Conservation (phyloP, 2,888 invertebrate species). For the Pammene aurita region DNA sequence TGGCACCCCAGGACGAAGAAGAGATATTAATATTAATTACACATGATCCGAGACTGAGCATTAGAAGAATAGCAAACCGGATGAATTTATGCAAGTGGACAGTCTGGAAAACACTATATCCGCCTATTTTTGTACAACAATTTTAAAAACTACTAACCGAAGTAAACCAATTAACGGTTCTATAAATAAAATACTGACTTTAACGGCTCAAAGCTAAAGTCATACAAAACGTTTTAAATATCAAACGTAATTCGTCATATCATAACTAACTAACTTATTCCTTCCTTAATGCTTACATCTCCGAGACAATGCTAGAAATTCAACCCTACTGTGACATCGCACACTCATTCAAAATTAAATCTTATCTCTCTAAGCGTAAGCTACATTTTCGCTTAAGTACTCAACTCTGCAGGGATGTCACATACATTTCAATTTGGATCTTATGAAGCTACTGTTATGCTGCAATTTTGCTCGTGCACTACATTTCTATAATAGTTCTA, state of each 20-base stretch:
- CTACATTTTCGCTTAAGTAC: background rate
- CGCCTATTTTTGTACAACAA: too few relatives aligned
- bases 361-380: conserved; percentile 12
- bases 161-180: too few relatives aligned
- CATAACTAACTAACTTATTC: conserved; percentile 32
- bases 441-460: background rate
- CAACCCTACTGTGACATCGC: conserved; percentile 21
- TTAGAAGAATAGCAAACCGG: too few relatives aligned
- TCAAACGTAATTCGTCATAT: conserved; percentile 32
- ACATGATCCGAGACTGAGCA: too few relatives aligned
- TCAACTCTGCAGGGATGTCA: background rate
- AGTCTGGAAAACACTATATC: too few relatives aligned
- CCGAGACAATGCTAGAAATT: conserved; percentile 22
- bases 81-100: too few relatives aligned
- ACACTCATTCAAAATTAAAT: conserved; percentile 14
- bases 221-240: background rate
- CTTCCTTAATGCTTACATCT: conserved; percentile 13
- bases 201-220: background rate
- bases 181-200: too few relatives aligned
- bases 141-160: too few relatives aligned
- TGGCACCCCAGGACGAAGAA: too few relatives aligned
- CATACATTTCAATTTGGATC: conserved; percentile 12
- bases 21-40: too few relatives aligned
- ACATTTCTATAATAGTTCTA: background rate
- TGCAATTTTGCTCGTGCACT: background rate